Evolutionary conservation across 2,888 invertebrate species (phyloP).

Genomic region (Eupithecia vulgata): DNA sequence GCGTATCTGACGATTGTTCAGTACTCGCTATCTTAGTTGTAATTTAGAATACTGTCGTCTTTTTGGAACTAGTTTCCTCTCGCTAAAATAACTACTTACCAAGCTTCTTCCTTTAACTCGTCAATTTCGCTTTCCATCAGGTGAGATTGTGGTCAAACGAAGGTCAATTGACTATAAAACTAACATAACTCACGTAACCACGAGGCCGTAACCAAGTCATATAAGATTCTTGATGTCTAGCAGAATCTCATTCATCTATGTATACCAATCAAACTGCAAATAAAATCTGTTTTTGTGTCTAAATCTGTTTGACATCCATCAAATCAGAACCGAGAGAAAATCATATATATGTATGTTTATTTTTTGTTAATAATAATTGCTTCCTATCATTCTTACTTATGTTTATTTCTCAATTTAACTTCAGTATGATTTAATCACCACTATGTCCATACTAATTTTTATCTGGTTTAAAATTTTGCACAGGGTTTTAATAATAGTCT

Average conservation of each 20-base stretch:
- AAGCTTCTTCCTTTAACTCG: background rate
- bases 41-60: background rate
- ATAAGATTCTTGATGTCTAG: background rate
- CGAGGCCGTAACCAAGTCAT: background rate
- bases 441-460: background rate
- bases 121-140: too few species aligned
- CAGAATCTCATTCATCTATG: background rate
- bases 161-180: too few species aligned
- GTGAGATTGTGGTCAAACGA: too few species aligned
- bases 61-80: background rate
- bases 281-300: background rate
- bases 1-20: conserved; percentile 30
- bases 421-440: background rate
- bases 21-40: conserved; percentile 19
- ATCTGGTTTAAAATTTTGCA: background rate
- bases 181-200: background rate
- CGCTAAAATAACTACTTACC: background rate
- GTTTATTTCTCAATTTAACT: background rate
- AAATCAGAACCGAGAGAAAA: background rate
- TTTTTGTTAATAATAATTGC: background rate
- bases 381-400: background rate
- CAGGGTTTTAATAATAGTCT: background rate
- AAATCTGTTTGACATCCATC: background rate
- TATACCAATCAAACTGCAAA: background rate
- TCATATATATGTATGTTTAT: too few species aligned